These are phyloP conservation scores for Euleptes europaea DNA, from an alignment of 2,113 vertebrate genomes.

Conservation along the genomic window DNA sequence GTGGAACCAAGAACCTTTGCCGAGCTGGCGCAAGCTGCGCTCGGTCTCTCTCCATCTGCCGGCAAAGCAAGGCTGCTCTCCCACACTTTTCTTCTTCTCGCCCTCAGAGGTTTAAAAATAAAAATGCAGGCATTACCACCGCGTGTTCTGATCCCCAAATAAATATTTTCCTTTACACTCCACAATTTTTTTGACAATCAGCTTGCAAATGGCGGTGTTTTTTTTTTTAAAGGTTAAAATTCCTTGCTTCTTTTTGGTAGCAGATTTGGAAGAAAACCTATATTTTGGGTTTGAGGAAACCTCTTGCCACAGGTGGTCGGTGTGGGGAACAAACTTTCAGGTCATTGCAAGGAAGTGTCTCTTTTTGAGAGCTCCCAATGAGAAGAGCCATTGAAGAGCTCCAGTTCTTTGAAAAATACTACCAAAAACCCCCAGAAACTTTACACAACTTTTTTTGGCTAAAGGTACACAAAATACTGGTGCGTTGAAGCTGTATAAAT, in stretches of 20 bases:
- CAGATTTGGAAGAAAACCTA: background rate
- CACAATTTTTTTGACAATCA: background rate
- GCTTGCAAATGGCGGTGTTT: slow-evolving; percentile 2
- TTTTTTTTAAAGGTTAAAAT: background rate
- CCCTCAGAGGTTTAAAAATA: slow-evolving; percentile 37
- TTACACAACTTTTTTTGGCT: too few relatives aligned
- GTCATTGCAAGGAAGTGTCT: background rate
- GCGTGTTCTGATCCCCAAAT: background rate
- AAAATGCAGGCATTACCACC: slow-evolving; percentile 43
- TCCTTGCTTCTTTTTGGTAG: fast-evolving
- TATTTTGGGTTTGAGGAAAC: background rate
- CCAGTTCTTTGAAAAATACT: too few relatives aligned
- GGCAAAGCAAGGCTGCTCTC: slow-evolving; percentile 48
- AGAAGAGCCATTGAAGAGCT: background rate
- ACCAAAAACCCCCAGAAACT: too few relatives aligned
- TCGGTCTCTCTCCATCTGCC: slow-evolving; percentile 49
- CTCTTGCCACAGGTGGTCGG: background rate
- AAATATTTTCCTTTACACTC: background rate
- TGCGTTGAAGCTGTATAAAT: background rate
- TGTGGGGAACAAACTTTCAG: background rate
- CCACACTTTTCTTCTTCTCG: slow-evolving; percentile 52
- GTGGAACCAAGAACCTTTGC: slow-evolving; percentile 39
- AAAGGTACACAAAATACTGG: background rate
- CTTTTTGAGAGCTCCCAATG: background rate
- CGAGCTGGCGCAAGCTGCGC: background rate